These are phyloP conservation scores for Leptobrachium ailaonicum DNA, from an alignment of 2,113 vertebrate genomes.

Conservation along the genomic window DNA sequence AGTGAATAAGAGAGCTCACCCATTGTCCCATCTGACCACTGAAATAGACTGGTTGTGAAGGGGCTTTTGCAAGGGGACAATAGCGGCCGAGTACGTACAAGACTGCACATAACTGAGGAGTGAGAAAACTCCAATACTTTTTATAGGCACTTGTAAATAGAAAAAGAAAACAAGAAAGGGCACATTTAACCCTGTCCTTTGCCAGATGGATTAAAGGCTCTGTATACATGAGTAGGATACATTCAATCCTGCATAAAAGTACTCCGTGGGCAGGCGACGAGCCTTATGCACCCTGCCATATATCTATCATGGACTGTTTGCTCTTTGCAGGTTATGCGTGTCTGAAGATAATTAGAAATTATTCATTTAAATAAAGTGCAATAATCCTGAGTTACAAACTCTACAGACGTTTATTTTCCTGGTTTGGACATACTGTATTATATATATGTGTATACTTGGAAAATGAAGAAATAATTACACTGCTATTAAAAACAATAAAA, in stretches of 20 bases:
- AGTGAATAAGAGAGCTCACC: conserved; percentile 77
- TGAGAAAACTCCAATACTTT: conserved; percentile 69
- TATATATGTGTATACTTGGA: no score
- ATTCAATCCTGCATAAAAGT: background rate
- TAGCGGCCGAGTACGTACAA: conserved; percentile 76
- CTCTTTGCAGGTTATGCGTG: no score
- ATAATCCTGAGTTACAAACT: no score
- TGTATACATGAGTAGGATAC: background rate
- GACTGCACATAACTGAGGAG: conserved; percentile 81
- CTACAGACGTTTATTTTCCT: no score
- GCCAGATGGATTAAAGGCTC: conserved; percentile 27
- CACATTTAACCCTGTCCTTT: conserved; percentile 57
- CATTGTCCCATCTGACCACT: conserved; percentile 77
- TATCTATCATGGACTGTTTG: no score
- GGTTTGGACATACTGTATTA: no score
- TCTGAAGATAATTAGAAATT: no score
- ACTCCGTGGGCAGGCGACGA: background rate
- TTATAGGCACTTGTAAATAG: conserved; percentile 64
- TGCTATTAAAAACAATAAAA: no score
- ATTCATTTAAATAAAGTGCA: no score
- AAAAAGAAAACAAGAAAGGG: conserved; percentile 53
- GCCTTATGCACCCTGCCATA: background rate
- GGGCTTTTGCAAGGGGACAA: conserved; percentile 85
- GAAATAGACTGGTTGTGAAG: conserved; percentile 77
- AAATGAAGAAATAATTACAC: no score